A percentile compares a stretch with the other conserved stretches of the same genome.
These are phyloP conservation scores for Hypocryptadius cinnamomeus DNA, from an alignment of 2,113 vertebrate species.

Conservation along the genomic window DNA sequence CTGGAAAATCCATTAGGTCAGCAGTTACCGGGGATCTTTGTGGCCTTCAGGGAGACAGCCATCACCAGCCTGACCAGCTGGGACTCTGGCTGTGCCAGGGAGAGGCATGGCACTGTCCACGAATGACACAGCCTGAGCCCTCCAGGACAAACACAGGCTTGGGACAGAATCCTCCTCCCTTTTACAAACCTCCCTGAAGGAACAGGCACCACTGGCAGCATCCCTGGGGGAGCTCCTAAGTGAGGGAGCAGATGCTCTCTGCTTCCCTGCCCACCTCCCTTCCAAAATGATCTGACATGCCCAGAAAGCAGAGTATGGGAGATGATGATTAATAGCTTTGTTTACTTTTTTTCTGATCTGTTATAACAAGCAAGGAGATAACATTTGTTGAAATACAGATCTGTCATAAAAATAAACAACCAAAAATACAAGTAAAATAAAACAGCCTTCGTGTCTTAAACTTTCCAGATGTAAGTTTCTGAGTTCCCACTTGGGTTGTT, in stretches of 20 bases:
- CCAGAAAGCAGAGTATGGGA: background rate
- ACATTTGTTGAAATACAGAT: background rate
- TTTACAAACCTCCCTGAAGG: background rate
- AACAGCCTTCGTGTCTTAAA: background rate
- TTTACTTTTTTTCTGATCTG: background rate
- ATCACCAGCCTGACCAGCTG: background rate
- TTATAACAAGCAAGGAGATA: background rate
- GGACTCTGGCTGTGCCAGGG: background rate
- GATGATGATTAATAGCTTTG: background rate
- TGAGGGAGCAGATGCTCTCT: background rate
- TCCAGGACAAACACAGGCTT: background rate
- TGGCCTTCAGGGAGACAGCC: background rate
- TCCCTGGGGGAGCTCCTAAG: background rate
- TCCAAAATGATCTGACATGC: background rate
- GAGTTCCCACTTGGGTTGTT: conserved; percentile 15
- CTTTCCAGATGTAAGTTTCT: conserved; percentile 41
- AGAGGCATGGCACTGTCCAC: rapidly evolving
- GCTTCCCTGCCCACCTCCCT: background rate
- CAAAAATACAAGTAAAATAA: background rate
- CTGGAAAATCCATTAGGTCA: background rate
- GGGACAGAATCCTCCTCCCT: background rate
- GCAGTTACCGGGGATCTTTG: background rate
- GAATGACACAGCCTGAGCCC: background rate
- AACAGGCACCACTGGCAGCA: background rate
- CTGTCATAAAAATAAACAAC: conserved; percentile 14